Conservation (phyloP, 1,140 invertebrate genomes). For the Philaenus spumarius region DNA sequence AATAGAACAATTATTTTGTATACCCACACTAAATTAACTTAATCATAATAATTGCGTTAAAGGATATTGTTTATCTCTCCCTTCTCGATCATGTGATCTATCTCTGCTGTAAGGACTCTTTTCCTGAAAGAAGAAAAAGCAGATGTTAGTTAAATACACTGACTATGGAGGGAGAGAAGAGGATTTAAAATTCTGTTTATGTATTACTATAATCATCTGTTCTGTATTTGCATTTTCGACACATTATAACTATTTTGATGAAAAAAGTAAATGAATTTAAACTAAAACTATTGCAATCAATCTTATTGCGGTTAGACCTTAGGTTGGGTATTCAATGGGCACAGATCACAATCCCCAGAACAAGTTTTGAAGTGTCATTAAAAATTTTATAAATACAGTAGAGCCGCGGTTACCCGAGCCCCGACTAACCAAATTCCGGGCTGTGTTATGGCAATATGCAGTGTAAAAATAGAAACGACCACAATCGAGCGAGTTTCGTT, state of each 20-base stretch:
- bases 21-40: too few relatives aligned
- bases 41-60: too few relatives aligned
- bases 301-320: not conserved
- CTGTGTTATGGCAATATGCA: too few relatives aligned
- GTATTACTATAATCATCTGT: not conserved
- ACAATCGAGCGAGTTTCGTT: too few relatives aligned
- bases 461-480: too few relatives aligned
- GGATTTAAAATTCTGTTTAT: not conserved
- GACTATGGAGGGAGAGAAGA: not conserved
- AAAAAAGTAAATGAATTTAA: not conserved
- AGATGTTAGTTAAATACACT: not conserved
- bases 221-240: not conserved
- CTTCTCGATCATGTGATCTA: constrained; percentile 25
- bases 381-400: too few relatives aligned
- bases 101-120: constrained; percentile 29
- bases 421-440: too few relatives aligned
- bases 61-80: constrained; percentile 23
- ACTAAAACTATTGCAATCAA: not conserved
- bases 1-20: too few relatives aligned
- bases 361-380: too few relatives aligned
- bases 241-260: not conserved
- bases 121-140: constrained; percentile 23
- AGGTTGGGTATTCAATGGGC: too few relatives aligned
- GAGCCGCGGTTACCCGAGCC: too few relatives aligned
- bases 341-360: too few relatives aligned